Evolutionary conservation across 2,113 vertebrate species (phyloP).

Genomic region (Dicaeum eximium): DNA sequence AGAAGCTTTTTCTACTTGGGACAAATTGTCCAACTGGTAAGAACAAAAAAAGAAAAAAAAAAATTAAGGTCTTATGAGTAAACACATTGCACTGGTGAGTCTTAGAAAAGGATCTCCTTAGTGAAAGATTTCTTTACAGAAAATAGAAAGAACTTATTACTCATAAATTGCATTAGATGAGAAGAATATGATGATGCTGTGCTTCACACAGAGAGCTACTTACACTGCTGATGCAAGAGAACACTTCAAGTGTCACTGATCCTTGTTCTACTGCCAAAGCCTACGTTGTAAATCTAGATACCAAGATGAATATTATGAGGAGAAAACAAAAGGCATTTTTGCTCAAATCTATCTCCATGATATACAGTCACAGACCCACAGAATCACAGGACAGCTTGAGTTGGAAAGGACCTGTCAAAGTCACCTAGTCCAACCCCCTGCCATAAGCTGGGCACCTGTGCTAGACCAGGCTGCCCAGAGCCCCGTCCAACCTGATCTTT

Average conservation of each 20-base stretch:
- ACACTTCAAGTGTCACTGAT: background rate
- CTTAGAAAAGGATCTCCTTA: background rate
- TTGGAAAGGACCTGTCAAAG: background rate
- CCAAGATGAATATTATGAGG: background rate
- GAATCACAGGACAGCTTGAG: background rate
- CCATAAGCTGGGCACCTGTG: background rate
- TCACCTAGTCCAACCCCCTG: accelerated
- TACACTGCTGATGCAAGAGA: background rate
- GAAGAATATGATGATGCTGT: background rate
- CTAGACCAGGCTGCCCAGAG: background rate
- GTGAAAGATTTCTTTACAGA: background rate
- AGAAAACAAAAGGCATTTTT: background rate
- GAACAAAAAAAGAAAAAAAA: background rate
- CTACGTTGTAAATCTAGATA: background rate
- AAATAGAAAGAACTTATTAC: background rate
- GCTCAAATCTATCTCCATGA: accelerated
- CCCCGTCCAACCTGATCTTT: background rate
- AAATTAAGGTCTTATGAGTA: background rate
- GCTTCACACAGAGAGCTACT: background rate
- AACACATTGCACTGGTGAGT: background rate
- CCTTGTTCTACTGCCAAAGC: background rate
- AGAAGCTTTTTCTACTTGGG: background rate
- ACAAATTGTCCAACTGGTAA: background rate
- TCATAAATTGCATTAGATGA: background rate
- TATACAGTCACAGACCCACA: background rate